phyloP scores from a whole-genome alignment of 2,797 vertebrate species.

The Anas bahamensis region DNA sequence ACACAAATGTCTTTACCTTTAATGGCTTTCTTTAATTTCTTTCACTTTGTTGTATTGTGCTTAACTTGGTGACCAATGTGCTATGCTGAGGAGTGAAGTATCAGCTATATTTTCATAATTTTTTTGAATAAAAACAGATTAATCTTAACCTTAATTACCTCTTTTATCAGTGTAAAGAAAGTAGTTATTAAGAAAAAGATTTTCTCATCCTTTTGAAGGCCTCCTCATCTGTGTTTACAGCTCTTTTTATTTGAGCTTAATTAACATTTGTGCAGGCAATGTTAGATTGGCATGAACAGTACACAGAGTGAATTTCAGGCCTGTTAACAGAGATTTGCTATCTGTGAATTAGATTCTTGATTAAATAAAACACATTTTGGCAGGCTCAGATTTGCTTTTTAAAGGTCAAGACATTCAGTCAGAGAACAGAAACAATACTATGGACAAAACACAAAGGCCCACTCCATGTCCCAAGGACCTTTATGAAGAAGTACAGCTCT shows the following conservation, averaged over 20 bases:
- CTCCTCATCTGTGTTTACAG: not conserved
- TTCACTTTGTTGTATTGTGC: not conserved
- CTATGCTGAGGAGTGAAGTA: not conserved
- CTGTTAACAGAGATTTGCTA: not conserved
- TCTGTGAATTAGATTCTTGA: not conserved
- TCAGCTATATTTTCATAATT: not conserved
- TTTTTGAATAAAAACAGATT: not conserved
- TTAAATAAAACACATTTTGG: conserved; percentile 37
- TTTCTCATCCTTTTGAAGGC: not conserved
- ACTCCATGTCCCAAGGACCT: not conserved
- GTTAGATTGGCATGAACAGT: not conserved
- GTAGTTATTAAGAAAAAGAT: not conserved
- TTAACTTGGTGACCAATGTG: not conserved
- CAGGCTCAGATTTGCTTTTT: not conserved
- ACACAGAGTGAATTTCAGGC: not conserved
- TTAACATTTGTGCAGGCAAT: not conserved
- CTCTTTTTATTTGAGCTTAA: not conserved
- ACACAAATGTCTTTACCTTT: not conserved
- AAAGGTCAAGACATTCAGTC: conserved; percentile 11
- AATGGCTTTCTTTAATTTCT: not conserved
- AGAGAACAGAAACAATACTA: not conserved
- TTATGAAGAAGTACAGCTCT: not conserved
- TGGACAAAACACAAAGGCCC: conserved; percentile 12
- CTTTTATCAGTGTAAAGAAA: not conserved
- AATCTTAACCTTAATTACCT: not conserved